Evolutionary conservation across 2,113 vertebrate genomes (phyloP).

Genomic region (Harpagus bidentatus): DNA sequence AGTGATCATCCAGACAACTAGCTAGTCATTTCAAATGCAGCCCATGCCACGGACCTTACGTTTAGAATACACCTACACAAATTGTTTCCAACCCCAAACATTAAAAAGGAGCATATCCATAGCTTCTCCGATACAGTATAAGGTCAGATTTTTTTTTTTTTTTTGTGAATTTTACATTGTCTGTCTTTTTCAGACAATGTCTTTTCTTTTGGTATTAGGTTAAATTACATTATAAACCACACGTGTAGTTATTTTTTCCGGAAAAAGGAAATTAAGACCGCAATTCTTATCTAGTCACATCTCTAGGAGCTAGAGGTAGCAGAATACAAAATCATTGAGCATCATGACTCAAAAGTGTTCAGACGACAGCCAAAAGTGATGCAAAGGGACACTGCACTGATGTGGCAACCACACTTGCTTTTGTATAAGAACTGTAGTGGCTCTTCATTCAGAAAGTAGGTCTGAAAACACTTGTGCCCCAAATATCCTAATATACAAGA

Average conservation of each 20-base stretch:
- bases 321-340: not conserved
- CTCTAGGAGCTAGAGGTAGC: not conserved
- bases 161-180: not conserved
- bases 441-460: not conserved
- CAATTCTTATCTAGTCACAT: not conserved
- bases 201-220: not conserved
- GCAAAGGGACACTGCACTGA: not conserved
- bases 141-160: not conserved
- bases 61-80: not conserved
- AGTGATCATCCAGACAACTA: not conserved
- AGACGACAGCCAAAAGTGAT: not conserved
- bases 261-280: not conserved
- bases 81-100: not conserved
- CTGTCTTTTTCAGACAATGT: not conserved
- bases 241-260: not conserved
- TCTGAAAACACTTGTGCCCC: not conserved
- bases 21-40: not conserved
- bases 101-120: not conserved
- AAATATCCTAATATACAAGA: not conserved
- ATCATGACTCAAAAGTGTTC: not conserved
- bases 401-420: not conserved
- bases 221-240: not conserved
- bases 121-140: not conserved
- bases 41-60: not conserved
- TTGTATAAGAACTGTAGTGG: not conserved